Evolutionary conservation across 2,888 invertebrate species (phyloP), one percentile per base, ranked within the genome.

Genomic region (Tenthredo amoena): DNA sequence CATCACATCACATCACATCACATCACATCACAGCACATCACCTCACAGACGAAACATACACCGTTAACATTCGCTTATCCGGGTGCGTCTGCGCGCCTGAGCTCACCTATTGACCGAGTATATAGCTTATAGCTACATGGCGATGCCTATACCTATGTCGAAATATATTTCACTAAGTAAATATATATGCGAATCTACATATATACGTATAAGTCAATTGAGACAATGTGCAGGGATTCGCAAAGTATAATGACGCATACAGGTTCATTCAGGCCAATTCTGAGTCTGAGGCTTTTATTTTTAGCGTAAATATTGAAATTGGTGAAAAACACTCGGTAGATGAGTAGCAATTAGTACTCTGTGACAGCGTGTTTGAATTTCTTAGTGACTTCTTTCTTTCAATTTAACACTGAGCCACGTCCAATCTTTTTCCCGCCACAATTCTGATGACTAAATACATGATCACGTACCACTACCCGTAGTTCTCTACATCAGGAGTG

Each of bases 101-200:
- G 88, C 89, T 91, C 90, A 92, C 91, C 92, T 92, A 92, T 92
- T 92, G 92, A 92, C 92, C 92, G 92, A 92, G 89, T 91, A 91
- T 90, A 86, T 79, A 85, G 71, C 83, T 65, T 83, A 68, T 83
- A 83, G 65, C 65, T 65, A 83, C 40, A 83, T 34, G 34, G 18
- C 18, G 15, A 47, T 26, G 31, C 5, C 77, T 74, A n/a, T 40
- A 55, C n/a, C 34, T 62, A 81, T 21, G 55, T 37, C 79, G 18
- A 81, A 40, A 58, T 81, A 81, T 81, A 62, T 81, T 81, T 37
- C 31, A 26, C 31, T n/a, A 26, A 10, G 34, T 77, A 76, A 15
- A 76, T n/a, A 21, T 76, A 77, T 31, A 77, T 43, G 21, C 43
- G 26, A 12, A 43, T 74, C 10, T 74, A 26, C 21, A 43, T 74